Evolutionary conservation across 2,888 invertebrate genomes (phyloP), one percentile per base, ranked within the genome.

Genomic region (Pherbina coryleti): DNA sequence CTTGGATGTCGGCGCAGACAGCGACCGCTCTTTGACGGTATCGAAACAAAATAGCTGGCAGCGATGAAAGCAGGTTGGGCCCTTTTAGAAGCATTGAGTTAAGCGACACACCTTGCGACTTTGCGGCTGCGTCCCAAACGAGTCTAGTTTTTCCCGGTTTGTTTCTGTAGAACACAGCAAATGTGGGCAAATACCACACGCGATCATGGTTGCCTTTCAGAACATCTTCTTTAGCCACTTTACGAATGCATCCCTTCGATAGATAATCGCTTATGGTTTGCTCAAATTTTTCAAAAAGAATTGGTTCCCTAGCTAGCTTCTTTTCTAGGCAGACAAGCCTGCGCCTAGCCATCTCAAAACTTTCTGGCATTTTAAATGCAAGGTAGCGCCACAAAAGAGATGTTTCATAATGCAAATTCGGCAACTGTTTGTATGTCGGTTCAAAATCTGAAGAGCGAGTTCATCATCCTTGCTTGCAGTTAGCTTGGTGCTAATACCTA

Each of bases 1-100:
- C 81, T 76, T 66, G 78, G 1, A 85, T 82, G 76, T 85, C 84
- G 3, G 81, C 85, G 25, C 80, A 79, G 11, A 89, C 25, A 60
- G 78, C 78, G 4, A 78, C 60, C 0, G 73, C 5, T 60, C 77
- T 77, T 64, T 75, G 34, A 37, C 66, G 71, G 53, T 75, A 78
- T 62, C 17, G 31, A 64, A 76, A 76, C n/a, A 79, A 37, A 34
- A 76, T 62, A 49, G 72, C 72, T n/a, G 75, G 53, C 5, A 79
- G 66, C 19, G 76, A 75, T 57, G 57, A 53, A 5, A 80, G 34
- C 44, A 75, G 25, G 69, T 79, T 69, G 7, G 79, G 79, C 0
- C 79, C 79, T 34, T 78, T 79, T 3, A 76, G n/a, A 25, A 72
- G 14, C 57, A 72, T 64, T 57, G 73, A 72, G 57, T 79, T 79